Conservation (phyloP, 1,140 invertebrate species). For the Dendrolimus punctatus region DNA sequence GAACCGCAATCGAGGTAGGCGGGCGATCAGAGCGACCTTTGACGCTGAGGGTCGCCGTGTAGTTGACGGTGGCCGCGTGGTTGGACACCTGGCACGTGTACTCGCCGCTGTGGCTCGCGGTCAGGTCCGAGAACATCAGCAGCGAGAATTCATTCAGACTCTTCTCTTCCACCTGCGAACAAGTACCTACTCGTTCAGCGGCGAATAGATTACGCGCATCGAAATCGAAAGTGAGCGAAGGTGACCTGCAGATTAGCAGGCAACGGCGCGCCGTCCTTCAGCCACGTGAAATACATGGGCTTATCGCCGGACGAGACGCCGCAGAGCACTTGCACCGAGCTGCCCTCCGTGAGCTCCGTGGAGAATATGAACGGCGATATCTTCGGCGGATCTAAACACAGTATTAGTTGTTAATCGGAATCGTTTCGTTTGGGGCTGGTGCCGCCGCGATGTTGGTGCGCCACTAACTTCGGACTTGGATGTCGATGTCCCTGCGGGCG, state of each 20-base stretch:
- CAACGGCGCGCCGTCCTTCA: conserved; percentile 81
- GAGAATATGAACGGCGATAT: conserved; percentile 88
- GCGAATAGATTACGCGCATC: neutral
- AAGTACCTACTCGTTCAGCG: too few relatives aligned
- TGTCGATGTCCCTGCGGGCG: conserved; percentile 77
- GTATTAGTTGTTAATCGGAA: neutral
- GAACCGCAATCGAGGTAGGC: too few relatives aligned
- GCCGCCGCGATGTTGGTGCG: neutral
- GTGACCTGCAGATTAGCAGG: conserved; percentile 73
- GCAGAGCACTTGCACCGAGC: conserved; percentile 86
- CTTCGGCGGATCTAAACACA: conserved; percentile 76
- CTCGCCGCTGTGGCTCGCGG: conserved; percentile 80
- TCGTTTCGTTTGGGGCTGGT: neutral
- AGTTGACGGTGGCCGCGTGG: conserved; percentile 81
- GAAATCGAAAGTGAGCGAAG: neutral
- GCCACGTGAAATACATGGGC: conserved; percentile 86
- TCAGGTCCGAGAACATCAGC: conserved; percentile 78
- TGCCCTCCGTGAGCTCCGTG: conserved; percentile 86
- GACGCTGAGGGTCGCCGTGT: conserved; percentile 82
- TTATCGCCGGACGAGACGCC: conserved; percentile 88
- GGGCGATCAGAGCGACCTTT: conserved; percentile 72
- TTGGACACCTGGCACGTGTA: conserved; percentile 88
- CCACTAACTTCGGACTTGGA: conserved; percentile 83
- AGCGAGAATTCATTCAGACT: conserved; percentile 80
- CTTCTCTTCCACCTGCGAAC: conserved; percentile 75